Conservation (phyloP, 2,888 invertebrate species). For the Aproaerema taeniolella region DNA sequence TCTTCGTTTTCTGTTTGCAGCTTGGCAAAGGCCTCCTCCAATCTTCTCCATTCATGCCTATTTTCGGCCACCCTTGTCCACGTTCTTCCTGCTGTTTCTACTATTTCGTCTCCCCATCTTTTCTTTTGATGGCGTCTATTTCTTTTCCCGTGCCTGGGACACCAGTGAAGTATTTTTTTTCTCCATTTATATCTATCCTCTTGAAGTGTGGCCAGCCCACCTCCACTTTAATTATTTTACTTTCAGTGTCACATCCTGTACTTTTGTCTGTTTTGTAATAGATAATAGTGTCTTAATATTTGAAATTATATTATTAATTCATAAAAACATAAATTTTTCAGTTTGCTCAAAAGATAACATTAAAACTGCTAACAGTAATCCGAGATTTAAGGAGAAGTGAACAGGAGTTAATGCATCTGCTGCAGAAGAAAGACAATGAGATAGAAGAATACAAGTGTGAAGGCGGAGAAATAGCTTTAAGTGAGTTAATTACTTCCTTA, state of each 20-base stretch:
- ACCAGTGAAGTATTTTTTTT: no score
- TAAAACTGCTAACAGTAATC: slow-evolving; percentile 51
- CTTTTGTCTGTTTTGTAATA: not conserved
- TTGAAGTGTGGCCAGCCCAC: not conserved
- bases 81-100: no score
- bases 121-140: no score
- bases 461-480: slow-evolving; percentile 60
- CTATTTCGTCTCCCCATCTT: no score
- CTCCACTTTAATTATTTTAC: not conserved
- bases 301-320: not conserved
- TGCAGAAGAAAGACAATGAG: slow-evolving; percentile 74
- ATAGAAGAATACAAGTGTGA: slow-evolving; percentile 71
- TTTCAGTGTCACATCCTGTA: not conserved
- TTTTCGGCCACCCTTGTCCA: no score
- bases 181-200: not conserved
- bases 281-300: not conserved
- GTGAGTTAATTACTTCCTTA: slow-evolving; percentile 36
- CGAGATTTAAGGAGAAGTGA: slow-evolving; percentile 63
- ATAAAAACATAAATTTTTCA: slow-evolving; percentile 26
- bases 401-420: slow-evolving; percentile 45
- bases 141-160: no score
- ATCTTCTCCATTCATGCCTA: no score
- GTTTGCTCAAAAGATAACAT: slow-evolving; percentile 50
- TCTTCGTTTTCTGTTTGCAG: no score
- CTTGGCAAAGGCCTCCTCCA: no score